Base-by-base conservation (phyloP, 1,140 invertebrate genomes). In the Limonius californicus region DNA sequence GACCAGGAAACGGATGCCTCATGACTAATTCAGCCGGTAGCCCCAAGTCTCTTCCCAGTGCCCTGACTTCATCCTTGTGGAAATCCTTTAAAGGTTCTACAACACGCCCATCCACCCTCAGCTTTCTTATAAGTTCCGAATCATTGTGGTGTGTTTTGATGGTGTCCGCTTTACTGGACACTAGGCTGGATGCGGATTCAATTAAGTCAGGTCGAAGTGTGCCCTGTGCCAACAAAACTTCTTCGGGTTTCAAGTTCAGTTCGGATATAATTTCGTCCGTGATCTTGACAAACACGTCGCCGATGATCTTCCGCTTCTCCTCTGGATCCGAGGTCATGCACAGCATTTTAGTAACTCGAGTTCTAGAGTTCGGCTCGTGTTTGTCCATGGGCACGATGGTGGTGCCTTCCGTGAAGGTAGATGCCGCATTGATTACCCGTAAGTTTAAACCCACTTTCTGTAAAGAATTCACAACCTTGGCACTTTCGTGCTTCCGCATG, bases 81-180 rank as follows among this genome's bases (percentile, higher is more conserved):
- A 99, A 99, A 80, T 99, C 97, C 80, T 90, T 92, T 11, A 99
- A 81, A n/a, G 97, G 97, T 80, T 99, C 97, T 16, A 99, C 89
- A 12, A 99, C 95, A 61, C 92, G 82, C 11, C 92, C 95, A 91
- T 57, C 79, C 65, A 85, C 83, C 61, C 97, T 81, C 53, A 99
- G 81, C 73, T 90, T 83, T 71, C 68, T 95, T 80, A 99, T 94
- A 16, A 99, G 82, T 72, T 94, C 94, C 30, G 93, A 98, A 77
- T 99, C 97, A 78, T 99, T 99, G 81, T 99, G 97, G 80, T 99
- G 97, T n/a, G 97, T 99, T 81, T 99, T 99, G 70, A 99, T 99
- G 11, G 89, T 90, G 76, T 97, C 93, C 4, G 97, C 97, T 78
- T 88, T 88, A 69, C 77, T 84, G 63, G 93, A 97, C 39, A 87